These are phyloP conservation scores for Heliothis peltigera DNA, from an alignment of 2,888 invertebrate genomes.

Conservation along the genomic window DNA sequence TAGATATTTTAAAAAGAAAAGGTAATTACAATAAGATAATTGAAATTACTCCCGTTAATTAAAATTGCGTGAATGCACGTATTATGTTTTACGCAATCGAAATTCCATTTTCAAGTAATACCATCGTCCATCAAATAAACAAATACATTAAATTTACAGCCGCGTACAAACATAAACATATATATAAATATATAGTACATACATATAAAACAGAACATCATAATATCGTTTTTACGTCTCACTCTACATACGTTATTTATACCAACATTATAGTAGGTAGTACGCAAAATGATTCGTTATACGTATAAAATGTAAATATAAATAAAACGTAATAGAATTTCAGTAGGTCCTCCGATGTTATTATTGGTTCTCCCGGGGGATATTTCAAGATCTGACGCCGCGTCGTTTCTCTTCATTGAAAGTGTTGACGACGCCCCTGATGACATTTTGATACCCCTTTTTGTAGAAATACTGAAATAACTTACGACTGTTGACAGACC, in stretches of 20 bases:
- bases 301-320: conserved; percentile 34
- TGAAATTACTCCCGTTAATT: not conserved
- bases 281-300: conserved; percentile 48
- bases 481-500: not conserved
- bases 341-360: conserved; percentile 51
- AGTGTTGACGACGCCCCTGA: conserved; percentile 42
- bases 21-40: not conserved
- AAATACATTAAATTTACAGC: conserved; percentile 41
- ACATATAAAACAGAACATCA: conserved; percentile 45
- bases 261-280: conserved; percentile 42
- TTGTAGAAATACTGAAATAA: conserved; percentile 32
- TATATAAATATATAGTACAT: conserved; percentile 9
- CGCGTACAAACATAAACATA: conserved; percentile 36
- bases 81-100: not conserved
- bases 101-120: conserved; percentile 1
- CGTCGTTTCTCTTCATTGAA: conserved; percentile 56
- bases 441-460: conserved; percentile 25
- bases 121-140: conserved; percentile 36
- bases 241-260: conserved; percentile 53
- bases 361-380: conserved; percentile 60
- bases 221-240: conserved; percentile 56
- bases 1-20: not conserved
- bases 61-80: not conserved
- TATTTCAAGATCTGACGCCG: conserved; percentile 53
- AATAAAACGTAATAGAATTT: conserved; percentile 58